These are phyloP conservation scores for Eilema griseolum DNA, from an alignment of 2,888 invertebrate genomes.

Conservation along the genomic window DNA sequence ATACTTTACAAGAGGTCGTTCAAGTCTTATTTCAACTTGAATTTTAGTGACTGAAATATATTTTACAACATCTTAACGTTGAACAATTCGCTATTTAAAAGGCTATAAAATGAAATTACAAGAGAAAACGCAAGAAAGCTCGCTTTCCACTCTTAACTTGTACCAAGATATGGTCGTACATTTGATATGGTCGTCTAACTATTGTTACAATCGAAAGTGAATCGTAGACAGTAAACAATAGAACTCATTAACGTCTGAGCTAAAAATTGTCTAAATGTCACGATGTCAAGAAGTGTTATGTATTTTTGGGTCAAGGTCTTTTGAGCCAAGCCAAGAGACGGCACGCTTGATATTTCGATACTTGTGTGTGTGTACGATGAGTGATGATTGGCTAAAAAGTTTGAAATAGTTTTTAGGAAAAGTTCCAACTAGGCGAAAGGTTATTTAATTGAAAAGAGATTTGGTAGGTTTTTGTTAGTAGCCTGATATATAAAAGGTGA, in stretches of 20 bases:
- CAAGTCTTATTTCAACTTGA: neutral
- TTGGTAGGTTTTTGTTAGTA: too few species aligned
- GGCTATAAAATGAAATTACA: neutral
- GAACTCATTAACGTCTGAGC: conserved; percentile 26
- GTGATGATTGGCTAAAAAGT: conserved; percentile 18
- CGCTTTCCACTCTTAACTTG: neutral
- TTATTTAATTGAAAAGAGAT: neutral
- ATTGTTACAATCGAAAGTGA: conserved; percentile 39
- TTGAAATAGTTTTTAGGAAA: conserved; percentile 19
- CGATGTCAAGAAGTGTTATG: conserved; percentile 75
- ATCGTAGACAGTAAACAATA: conserved; percentile 38
- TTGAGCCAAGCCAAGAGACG: conserved; percentile 55
- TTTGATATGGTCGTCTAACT: neutral
- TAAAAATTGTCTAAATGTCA: conserved; percentile 63
- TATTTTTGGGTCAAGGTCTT: conserved; percentile 81
- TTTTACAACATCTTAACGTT: neutral
- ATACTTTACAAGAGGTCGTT: neutral
- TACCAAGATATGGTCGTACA: neutral
- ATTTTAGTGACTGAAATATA: neutral
- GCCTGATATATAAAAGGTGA: too few species aligned
- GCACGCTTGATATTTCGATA: conserved; percentile 49
- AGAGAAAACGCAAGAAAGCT: neutral
- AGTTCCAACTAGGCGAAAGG: conserved; percentile 16
- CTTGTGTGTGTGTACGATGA: conserved; percentile 39
- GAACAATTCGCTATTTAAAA: neutral